Conservation (phyloP, 2,888 invertebrate genomes). For the Criorhina ranunculi region DNA sequence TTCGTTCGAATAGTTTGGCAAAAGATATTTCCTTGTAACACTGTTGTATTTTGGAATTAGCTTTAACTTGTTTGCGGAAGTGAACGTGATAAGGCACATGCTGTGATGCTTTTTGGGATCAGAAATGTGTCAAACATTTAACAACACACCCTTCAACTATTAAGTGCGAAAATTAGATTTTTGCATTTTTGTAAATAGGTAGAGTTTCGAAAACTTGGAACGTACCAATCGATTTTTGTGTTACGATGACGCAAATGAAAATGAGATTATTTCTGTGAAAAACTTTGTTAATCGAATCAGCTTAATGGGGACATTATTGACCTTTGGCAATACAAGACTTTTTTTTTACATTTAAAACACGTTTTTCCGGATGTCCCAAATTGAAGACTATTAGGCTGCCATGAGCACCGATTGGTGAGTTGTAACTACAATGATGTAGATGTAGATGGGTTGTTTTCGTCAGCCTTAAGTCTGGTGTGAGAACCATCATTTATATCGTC, state of each 20-base stretch:
- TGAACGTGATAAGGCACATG: constrained; percentile 44
- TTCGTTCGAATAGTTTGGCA: constrained; percentile 60
- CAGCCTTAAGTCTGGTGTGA: too few relatives aligned
- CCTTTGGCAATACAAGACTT: too few relatives aligned
- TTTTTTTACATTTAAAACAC: neutral
- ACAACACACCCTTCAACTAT: constrained; percentile 17
- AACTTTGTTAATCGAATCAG: neutral
- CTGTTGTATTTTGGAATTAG: constrained; percentile 43
- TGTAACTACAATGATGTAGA: too few relatives aligned
- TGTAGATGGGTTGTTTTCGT: too few relatives aligned
- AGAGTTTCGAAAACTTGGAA: neutral
- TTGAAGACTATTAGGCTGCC: too few relatives aligned
- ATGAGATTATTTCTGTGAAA: neutral
- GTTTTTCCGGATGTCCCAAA: too few relatives aligned
- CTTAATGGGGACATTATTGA: too few relatives aligned
- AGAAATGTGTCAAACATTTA: constrained; percentile 52
- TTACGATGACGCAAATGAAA: neutral
- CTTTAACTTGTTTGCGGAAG: constrained; percentile 54
- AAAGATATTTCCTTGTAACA: constrained; percentile 31
- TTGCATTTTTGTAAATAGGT: neutral
- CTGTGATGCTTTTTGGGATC: constrained; percentile 21
- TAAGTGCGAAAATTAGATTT: neutral
- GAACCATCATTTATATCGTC: too few relatives aligned
- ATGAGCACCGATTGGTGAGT: too few relatives aligned
- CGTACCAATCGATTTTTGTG: neutral